Evolutionary conservation across 2,888 invertebrate genomes (phyloP), one percentile per base, ranked within the genome.

Genomic region (Ypsolopha scabrella): DNA sequence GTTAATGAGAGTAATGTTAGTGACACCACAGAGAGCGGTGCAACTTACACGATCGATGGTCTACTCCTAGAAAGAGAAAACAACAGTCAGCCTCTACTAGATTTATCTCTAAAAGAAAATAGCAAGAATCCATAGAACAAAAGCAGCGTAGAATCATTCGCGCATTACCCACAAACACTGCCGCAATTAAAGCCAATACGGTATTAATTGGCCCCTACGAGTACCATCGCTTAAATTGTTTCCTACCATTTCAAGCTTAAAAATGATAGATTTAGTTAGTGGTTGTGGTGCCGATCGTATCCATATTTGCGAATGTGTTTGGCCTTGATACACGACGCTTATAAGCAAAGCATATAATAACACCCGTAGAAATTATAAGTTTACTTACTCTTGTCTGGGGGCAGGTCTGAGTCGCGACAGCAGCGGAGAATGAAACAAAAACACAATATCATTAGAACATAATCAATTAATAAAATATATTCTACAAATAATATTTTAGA

Each of bases 331-430:
- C 64, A 63, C 57, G 64, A 65, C 67, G 65, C 70, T 75, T 72
- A 67, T 59, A 83, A 82, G 83, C 82, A 60, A 83, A 81, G 83
- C 83, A 58, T 14, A 57, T 58, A 56, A 60, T 61, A 61, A 58
- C 58, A 62, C 58, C 58, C 49, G 58, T 55, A 52, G 56, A 64
- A 57, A 55, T 54, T 47, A 57, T 59, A 43, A 58, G 55, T 62
- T 57, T 76, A 90, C 90, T 90, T 88, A 90, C 90, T 90, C 90
- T 85, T 80, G 89, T 87, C 88, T 90, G 80, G 88, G 89, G 83
- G 90, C 90, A 80, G 89, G 90, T 80, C 90, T 90, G 75, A 66
- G 74, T 70, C 60, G 68, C 69, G 64, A 61, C 70, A 60, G 71
- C 86, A 75, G 81, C 75, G 70, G 72, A 63, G 72, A 60, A 34